Base-by-base conservation (phyloP, 2,888 invertebrate genomes). In the Eucriotettix oculatus region DNA sequence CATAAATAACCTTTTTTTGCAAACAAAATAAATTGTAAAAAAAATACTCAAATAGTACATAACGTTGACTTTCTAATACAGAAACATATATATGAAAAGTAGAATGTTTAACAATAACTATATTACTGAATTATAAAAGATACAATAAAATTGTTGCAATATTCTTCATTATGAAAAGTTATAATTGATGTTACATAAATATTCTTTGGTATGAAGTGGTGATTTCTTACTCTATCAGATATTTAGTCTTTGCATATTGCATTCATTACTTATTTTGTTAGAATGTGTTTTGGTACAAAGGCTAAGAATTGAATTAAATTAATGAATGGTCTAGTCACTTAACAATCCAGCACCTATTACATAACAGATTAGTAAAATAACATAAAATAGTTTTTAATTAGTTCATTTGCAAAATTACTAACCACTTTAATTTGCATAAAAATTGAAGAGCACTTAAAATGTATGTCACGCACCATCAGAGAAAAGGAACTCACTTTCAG, bases 401-500 rank as follows among this genome's bases (percentile, higher is more conserved):
- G 52, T 52, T 16, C 16, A 16, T 52, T 52, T n/a, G 16, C n/a
- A 16, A 52, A 52, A 16, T 52, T 52, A n/a, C n/a, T 52, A 16
- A 48, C 12, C 12, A 16, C 12, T 16, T 48, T 48, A 3, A 16
- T 48, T n/a, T 48, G 48, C 12, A n/a, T 48, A 29, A 29, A 29
- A 48, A 14, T 48, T 14, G 14, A 48, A 12, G 48, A 48, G n/a
- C 48, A 48, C 48, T n/a, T 29, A 29, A 41, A 17, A 41, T 9
- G 10, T 12, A 61, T 52, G 52, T 55, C 60, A 40, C 52, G 71
- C 69, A 75, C 74, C 75, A 71, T 75, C 75, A 65, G 77, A 75
- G 68, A 77, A 78, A 60, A 78, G 71, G 64, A 77, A 78, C 68
- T 80, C 79, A 68, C 77, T 79, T 69, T 79, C 79, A 60, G 80